A percentile compares a stretch with the other conserved stretches of the same genome.
These are phyloP conservation scores for Pseudococcus jackbeardsleyi DNA, from an alignment of 2,888 invertebrate genomes.

Conservation along the genomic window DNA sequence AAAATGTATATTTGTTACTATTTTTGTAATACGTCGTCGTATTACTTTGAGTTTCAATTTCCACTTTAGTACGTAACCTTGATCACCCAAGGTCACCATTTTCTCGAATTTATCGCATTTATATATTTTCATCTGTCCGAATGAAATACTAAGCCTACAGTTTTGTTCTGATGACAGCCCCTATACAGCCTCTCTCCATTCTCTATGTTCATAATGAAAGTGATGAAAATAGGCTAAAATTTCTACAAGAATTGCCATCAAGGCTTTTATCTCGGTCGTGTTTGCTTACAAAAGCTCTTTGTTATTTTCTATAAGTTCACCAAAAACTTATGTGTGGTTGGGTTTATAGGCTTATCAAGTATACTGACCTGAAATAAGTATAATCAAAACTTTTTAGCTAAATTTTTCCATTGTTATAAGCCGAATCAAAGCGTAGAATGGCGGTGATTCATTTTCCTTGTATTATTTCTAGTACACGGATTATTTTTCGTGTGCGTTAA, in stretches of 20 bases:
- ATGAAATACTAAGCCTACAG: neutral
- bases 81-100: neutral
- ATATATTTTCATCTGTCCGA: neutral
- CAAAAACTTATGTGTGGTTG: neutral
- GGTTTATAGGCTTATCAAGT: neutral
- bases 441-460: no score
- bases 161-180: neutral
- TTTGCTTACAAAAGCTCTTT: constrained; percentile 17
- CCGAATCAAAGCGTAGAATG: neutral
- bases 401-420: neutral
- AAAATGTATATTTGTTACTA: neutral
- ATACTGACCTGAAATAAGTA: neutral
- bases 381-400: neutral
- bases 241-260: neutral
- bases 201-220: neutral
- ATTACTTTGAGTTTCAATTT: neutral
- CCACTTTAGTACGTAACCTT: neutral
- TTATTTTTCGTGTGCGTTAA: no score
- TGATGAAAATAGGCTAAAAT: neutral
- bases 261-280: neutral
- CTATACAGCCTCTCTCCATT: neutral
- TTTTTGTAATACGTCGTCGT: neutral
- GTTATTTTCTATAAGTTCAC: constrained; percentile 2
- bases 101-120: neutral
- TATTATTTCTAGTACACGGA: no score